A percentile compares a stretch with the other conserved stretches of the same genome.
Conservation (phyloP, 2,888 invertebrate genomes). For the Heliconius aoede region DNA sequence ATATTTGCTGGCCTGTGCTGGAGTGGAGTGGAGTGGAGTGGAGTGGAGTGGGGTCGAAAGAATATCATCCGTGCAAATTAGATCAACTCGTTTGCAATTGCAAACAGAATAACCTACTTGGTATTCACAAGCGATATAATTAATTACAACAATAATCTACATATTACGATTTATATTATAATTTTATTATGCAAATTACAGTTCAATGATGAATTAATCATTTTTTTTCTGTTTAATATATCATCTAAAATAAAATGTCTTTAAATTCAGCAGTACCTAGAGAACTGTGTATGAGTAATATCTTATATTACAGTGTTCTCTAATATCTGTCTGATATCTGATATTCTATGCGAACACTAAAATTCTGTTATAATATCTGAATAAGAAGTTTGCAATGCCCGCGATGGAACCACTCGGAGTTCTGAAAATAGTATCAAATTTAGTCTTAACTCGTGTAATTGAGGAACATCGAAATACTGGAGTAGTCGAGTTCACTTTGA, state of each 20-base stretch:
- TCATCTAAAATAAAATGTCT: too few species aligned
- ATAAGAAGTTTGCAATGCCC: too few species aligned
- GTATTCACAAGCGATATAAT: background rate
- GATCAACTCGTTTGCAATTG: background rate
- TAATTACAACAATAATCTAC: background rate
- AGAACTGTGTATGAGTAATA: too few species aligned
- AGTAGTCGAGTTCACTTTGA: background rate
- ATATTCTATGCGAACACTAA: too few species aligned
- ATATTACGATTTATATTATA: background rate
- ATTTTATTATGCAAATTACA: background rate
- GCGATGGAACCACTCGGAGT: background rate
- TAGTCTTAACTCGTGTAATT: conserved; percentile 9
- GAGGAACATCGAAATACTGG: conserved; percentile 9
- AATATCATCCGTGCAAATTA: background rate
- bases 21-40: background rate
- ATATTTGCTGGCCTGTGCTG: background rate
- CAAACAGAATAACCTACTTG: background rate
- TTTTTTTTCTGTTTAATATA: too few species aligned
- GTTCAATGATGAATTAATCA: too few species aligned
- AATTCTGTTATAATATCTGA: too few species aligned
- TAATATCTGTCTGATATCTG: too few species aligned
- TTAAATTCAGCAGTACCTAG: too few species aligned
- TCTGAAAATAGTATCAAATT: conserved; percentile 4
- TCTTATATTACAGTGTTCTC: too few species aligned
- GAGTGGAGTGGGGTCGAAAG: background rate